Conservation (phyloP, 1,140 invertebrate species). For the Drosophila ananassae region DNA sequence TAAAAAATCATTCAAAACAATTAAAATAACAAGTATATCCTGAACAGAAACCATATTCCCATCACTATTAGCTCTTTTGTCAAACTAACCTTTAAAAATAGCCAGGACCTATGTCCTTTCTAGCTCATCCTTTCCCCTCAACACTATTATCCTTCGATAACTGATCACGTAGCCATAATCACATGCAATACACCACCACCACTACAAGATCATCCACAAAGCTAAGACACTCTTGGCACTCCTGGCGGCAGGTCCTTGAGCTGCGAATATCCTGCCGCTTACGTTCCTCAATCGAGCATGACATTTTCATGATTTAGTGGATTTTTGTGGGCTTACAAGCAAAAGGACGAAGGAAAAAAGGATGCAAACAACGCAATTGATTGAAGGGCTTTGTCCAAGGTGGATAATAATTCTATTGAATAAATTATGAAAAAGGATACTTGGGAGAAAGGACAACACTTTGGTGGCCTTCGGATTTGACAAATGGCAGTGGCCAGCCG, state of each 20-base stretch:
- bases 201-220: constrained; percentile 12
- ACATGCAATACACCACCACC: not conserved
- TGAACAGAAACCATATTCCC: no score
- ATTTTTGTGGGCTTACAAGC: constrained; percentile 26
- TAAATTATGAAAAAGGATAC: not conserved
- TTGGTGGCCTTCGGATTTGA: not conserved
- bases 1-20: no score
- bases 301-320: constrained; percentile 16
- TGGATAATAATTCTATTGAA: not conserved
- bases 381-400: constrained; percentile 9
- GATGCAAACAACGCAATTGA: constrained; percentile 13
- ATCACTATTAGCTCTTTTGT: no score
- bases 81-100: not conserved
- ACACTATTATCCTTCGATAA: not conserved
- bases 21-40: no score
- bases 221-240: not conserved
- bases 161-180: constrained; percentile 54
- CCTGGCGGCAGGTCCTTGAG: constrained; percentile 13
- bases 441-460: not conserved
- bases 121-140: not conserved
- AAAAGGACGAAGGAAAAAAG: not conserved
- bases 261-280: constrained; percentile 14
- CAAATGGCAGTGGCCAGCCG: constrained; percentile 2
- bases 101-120: not conserved
- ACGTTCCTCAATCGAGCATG: constrained; percentile 33